Conservation (phyloP, 2,113 vertebrate genomes). For the Mormyrus lacerda region DNA sequence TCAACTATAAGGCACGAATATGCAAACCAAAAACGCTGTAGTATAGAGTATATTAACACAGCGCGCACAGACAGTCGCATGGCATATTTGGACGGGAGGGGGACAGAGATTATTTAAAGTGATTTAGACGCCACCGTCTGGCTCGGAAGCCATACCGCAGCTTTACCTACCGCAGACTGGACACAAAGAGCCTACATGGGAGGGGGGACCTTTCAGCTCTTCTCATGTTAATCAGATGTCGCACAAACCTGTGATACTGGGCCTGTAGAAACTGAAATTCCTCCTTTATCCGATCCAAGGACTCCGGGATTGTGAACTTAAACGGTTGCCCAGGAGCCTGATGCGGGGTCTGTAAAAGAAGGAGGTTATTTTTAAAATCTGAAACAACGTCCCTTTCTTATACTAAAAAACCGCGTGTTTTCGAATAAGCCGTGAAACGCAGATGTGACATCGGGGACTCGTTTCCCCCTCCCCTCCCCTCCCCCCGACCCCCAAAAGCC, state of each 20-base stretch:
- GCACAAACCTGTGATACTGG: conserved; percentile 86
- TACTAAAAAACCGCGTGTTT: neutral
- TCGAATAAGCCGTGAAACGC: neutral
- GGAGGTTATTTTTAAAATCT: neutral
- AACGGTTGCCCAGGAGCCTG: conserved; percentile 87
- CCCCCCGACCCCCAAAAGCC: neutral
- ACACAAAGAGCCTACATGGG: conserved; percentile 17
- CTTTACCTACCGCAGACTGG: conserved; percentile 30
- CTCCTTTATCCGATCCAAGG: conserved; percentile 89
- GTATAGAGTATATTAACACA: conserved; percentile 11
- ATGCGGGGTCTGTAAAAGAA: conserved; percentile 52
- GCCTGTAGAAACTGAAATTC: conserved; percentile 93
- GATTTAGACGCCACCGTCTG: conserved; percentile 64
- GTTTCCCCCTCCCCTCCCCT: neutral
- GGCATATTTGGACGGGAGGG: conserved; percentile 10
- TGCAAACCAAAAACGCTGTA: neutral
- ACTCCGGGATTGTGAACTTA: conserved; percentile 91
- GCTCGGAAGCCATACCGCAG: conserved; percentile 28
- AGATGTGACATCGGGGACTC: neutral
- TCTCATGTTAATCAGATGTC: neutral
- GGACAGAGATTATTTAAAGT: neutral
- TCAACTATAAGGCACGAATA: neutral
- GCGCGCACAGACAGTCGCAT: neutral
- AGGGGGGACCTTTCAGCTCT: neutral
- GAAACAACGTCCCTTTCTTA: neutral